phyloP scores from a whole-genome alignment of 2,797 vertebrate genomes.

The Parotocinclus haroldoi region DNA sequence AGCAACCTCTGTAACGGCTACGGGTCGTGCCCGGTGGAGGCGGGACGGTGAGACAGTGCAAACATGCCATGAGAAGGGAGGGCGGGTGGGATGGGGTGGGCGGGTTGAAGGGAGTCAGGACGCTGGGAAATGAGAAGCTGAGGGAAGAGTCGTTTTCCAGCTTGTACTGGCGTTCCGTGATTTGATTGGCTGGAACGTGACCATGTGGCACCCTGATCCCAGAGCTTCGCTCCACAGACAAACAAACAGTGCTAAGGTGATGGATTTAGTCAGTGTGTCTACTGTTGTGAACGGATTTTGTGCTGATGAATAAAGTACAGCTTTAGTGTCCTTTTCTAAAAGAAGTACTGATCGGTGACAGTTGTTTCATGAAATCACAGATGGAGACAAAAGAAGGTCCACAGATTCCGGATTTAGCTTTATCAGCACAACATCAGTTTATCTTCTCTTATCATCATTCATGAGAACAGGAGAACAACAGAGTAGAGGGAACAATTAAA shows the following conservation, averaged over 20 bases:
- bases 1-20: slow-evolving; percentile 34
- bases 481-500: too few species aligned
- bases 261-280: too few species aligned
- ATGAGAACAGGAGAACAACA: too few species aligned
- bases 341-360: too few species aligned
- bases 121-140: slow-evolving; percentile 19
- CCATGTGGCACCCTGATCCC: slow-evolving; percentile 24
- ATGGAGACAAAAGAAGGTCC: too few species aligned
- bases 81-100: slow-evolving; percentile 11
- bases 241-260: neutral
- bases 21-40: slow-evolving; percentile 44
- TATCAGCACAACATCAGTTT: too few species aligned
- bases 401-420: too few species aligned
- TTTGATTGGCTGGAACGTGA: slow-evolving; percentile 27
- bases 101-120: slow-evolving; percentile 15
- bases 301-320: too few species aligned
- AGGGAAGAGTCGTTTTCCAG: slow-evolving; percentile 6
- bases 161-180: neutral
- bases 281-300: too few species aligned
- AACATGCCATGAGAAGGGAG: slow-evolving; percentile 35
- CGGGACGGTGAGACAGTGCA: slow-evolving; percentile 36
- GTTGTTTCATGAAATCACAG: too few species aligned
- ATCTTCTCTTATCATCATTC: too few species aligned
- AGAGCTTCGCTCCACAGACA: slow-evolving; percentile 9
- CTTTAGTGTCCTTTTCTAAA: too few species aligned